Base-by-base conservation (phyloP, 2,888 invertebrate species). In the Mechanitis messenoides region DNA sequence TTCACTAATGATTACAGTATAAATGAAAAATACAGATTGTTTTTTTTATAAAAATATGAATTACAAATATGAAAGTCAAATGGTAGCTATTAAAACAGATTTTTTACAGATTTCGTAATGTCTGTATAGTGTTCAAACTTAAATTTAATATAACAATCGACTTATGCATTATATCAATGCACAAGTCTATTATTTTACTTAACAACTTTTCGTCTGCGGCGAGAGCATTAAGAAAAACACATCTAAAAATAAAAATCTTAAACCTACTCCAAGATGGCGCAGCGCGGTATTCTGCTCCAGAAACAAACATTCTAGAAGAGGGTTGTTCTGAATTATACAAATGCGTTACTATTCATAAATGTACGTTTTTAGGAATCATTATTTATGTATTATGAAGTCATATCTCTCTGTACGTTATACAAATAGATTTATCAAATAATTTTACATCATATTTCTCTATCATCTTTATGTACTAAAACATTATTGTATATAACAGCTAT, bases 231-330 rank as follows among this genome's bases (percentile, higher is more conserved):
- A 60, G 60, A 63, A 63, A 58, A 55, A 58, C 56, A 60, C 60
- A 33, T 63, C 60, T 63, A 63, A 63, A 63, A 63, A 63, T 63
- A 63, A 60, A 20, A 60, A 45, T 55, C 35, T 55, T 58, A 63
- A 58, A 58, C 57, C 63, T 53, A 63, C 60, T 63, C 55, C 55
- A 63, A 54, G 38, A 60, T 63, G 63, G 60, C 35, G 63, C 58
- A 60, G 60, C 60, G 57, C 57, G 55, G 60, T 42, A 63, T 63
- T 60, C 60, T 57, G 63, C 60, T 60, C 60, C 55, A 63, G 60
- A 63, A 63, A 63, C 63, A 63, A 63, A 60, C 63, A 60, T 56
- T 58, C 58, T 55, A 61, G 57, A 55, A 60, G 60, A 57, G 59
- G 63, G 47, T 60, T 60, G 63, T 57, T 59, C 56, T 55, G 63